Evolutionary conservation across 2,113 vertebrate genomes (phyloP), one percentile per base, ranked within the genome.

Genomic region (Callaeas wilsoni): DNA sequence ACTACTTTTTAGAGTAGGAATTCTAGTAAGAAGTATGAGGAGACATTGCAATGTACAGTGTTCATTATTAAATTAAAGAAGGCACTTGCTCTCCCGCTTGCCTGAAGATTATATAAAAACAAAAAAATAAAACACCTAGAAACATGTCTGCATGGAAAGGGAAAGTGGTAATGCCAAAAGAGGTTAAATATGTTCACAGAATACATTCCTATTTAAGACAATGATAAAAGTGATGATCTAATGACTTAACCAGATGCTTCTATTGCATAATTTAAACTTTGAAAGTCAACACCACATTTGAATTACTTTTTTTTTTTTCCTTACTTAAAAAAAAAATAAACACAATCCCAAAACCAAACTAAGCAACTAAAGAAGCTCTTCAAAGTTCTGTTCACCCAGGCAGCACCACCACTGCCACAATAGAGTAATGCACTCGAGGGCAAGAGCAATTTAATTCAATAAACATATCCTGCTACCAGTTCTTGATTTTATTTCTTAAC

Each of bases 61-160:
- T 74, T 80, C 30, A 29, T 44, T 88, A 76, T 89, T 82, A 83
- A 93, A 82, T 82, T 80, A 77, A 89, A 86, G 55, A 97, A 97
- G 97, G 96, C 96, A 97, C 97, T 97, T 97, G 57, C 89, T 89
- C 42, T 74, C 56, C 60, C 86, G 35, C 47, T 93, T 88, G 88
- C 79, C 76, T 95, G 62, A 78, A 67, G 30, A 59, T 62, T 64
- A 42, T 70, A 63, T 9, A 62, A 83, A 87, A 91, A 60, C 33
- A 37, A 12, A 42, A 55, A 69, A 50, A 49, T 26, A 11, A 47
- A 57, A 6, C 35, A 16, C 32, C 14, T 83, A 14, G 35, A 53
- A 88, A 56, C 37, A 32, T 9, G 6, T 41, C 60, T 74, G 59
- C n/a, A 76, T 42, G 41, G 23, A 55, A 68, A n/a, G 22, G 41